Conservation (phyloP, 2,113 vertebrate genomes). For the Gallinago jamesoni region DNA sequence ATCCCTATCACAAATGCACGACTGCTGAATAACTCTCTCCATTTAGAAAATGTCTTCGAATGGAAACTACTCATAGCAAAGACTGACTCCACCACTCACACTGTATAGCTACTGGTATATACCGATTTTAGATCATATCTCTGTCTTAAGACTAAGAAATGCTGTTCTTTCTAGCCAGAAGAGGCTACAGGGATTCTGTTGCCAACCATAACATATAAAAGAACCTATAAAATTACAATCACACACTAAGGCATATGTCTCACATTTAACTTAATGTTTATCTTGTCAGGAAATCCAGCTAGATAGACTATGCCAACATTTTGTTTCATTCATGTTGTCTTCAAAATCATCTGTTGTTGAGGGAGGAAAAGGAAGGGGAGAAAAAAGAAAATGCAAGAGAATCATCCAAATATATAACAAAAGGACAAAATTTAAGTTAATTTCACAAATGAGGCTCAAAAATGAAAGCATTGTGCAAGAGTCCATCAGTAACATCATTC, state of each 20-base stretch:
- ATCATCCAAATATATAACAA: not conserved
- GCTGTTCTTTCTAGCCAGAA: conserved; percentile 35
- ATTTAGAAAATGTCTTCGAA: not conserved
- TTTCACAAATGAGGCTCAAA: not conserved
- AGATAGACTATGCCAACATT: conserved; percentile 59
- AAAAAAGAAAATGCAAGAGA: conserved; percentile 15
- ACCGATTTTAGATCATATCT: not conserved
- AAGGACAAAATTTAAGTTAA: not conserved
- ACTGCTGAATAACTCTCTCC: not conserved
- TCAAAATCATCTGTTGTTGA: conserved; percentile 46
- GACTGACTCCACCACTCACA: not conserved
- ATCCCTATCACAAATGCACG: not conserved
- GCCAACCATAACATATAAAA: conserved; percentile 62
- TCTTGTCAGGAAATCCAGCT: conserved; percentile 56
- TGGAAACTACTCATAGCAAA: not conserved
- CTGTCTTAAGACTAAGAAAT: conserved; percentile 9
- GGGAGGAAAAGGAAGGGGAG: not conserved
- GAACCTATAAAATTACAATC: conserved; percentile 55
- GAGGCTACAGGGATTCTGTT: conserved; percentile 27
- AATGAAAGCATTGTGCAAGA: not conserved
- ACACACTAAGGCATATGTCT: conserved; percentile 59
- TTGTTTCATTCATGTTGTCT: conserved; percentile 62
- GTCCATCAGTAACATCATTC: not conserved
- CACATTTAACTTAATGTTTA: conserved; percentile 66
- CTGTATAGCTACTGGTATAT: not conserved